A percentile compares a stretch with the other conserved stretches of the same genome.
These are phyloP conservation scores for Rhinichthys klamathensis DNA, from an alignment of 2,113 vertebrate genomes.

Conservation along the genomic window DNA sequence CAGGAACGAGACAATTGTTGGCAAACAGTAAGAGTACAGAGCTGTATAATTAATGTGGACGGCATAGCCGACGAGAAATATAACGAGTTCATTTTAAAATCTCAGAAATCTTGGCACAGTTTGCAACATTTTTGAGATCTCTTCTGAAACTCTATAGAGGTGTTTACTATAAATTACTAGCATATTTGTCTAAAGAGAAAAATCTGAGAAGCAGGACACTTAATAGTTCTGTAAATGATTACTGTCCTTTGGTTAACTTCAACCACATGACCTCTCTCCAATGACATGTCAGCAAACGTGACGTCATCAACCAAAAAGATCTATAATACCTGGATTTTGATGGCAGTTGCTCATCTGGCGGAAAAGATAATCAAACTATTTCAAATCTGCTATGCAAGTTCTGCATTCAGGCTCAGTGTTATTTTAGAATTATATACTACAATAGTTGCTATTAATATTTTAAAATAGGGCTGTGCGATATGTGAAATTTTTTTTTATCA, in stretches of 20 bases:
- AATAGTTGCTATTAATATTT: no score
- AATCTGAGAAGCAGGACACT: no score
- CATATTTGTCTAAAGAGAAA: background rate
- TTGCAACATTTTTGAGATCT: background rate
- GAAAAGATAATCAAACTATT: no score
- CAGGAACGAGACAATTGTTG: background rate
- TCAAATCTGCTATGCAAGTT: no score
- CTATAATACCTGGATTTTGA: background rate
- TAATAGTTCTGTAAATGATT: no score
- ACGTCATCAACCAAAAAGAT: background rate
- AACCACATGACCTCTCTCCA: no score
- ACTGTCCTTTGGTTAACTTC: no score
- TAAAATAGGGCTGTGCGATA: no score
- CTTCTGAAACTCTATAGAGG: background rate
- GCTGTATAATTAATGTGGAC: background rate
- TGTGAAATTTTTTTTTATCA: no score
- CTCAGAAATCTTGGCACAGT: background rate
- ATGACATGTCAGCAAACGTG: no score
- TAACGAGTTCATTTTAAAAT: background rate
- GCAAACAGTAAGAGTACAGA: background rate
- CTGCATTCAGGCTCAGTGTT: no score
- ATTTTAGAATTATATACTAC: no score
- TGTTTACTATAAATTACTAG: background rate
- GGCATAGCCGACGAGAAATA: background rate
- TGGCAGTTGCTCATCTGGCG: background rate